phyloP scores from a whole-genome alignment of 1,140 invertebrate genomes.

The Phymorhynchus buccinoides region DNA sequence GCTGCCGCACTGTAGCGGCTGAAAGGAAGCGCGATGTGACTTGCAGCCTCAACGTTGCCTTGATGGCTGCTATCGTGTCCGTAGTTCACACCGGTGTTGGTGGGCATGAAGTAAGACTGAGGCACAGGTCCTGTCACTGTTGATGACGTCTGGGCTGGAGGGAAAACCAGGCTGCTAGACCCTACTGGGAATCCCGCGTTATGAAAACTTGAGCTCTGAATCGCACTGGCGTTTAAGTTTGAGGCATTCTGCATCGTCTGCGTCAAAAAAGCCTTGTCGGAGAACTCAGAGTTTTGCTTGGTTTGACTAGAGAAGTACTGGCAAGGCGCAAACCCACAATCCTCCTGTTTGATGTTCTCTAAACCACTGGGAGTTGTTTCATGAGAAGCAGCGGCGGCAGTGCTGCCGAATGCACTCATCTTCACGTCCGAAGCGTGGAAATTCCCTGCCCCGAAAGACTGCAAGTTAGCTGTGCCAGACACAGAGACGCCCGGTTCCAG shows the following conservation, averaged over 20 bases:
- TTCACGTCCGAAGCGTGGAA: background rate
- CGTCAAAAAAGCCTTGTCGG: background rate
- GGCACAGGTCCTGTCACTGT: background rate
- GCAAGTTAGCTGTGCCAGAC: background rate
- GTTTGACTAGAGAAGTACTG: background rate
- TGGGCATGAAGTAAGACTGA: background rate
- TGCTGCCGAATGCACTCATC: background rate
- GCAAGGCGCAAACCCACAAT: background rate
- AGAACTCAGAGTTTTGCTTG: background rate
- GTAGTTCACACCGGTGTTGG: background rate
- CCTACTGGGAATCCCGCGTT: background rate
- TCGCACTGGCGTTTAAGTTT: background rate
- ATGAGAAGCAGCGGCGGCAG: background rate
- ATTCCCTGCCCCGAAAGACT: background rate
- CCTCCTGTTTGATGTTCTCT: background rate
- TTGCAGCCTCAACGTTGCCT: background rate
- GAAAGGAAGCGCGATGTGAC: background rate
- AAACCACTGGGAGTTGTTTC: background rate
- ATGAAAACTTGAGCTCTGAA: background rate
- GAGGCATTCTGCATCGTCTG: background rate
- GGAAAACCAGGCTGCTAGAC: background rate
- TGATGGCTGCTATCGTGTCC: background rate
- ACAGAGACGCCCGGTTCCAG: background rate
- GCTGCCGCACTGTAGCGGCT: background rate
- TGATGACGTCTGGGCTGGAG: background rate